Conservation (phyloP, 1,140 invertebrate genomes). For the Delia radicum region DNA sequence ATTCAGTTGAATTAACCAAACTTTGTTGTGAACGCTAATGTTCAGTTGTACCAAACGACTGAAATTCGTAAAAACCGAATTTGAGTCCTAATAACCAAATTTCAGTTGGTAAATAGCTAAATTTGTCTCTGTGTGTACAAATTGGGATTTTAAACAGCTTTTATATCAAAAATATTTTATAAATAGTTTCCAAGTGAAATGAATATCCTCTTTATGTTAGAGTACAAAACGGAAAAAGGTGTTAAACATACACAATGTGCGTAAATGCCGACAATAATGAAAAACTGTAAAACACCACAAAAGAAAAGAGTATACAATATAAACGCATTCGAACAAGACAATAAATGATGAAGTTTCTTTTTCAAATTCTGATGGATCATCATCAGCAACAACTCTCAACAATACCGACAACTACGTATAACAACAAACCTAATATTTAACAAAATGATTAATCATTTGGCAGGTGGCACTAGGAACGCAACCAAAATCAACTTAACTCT, state of each 20-base stretch:
- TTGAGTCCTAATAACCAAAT: no score
- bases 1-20: no score
- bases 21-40: no score
- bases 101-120: no score
- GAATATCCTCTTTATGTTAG: neutral
- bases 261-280: neutral
- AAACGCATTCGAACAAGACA: neutral
- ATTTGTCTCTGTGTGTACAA: no score
- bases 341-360: conserved; percentile 6
- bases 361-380: neutral
- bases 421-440: conserved; percentile 14
- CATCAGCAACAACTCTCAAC: neutral
- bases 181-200: neutral
- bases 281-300: neutral
- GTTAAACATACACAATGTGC: neutral
- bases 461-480: conserved; percentile 25
- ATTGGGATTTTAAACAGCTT: no score
- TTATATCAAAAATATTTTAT: no score
- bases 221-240: neutral
- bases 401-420: neutral
- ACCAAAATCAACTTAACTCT: neutral
- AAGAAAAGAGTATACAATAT: neutral
- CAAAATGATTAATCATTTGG: conserved; percentile 27
- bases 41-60: no score
- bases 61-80: no score